Evolutionary conservation across 1,140 invertebrate species (phyloP).

Genomic region (Asobara japonica): DNA sequence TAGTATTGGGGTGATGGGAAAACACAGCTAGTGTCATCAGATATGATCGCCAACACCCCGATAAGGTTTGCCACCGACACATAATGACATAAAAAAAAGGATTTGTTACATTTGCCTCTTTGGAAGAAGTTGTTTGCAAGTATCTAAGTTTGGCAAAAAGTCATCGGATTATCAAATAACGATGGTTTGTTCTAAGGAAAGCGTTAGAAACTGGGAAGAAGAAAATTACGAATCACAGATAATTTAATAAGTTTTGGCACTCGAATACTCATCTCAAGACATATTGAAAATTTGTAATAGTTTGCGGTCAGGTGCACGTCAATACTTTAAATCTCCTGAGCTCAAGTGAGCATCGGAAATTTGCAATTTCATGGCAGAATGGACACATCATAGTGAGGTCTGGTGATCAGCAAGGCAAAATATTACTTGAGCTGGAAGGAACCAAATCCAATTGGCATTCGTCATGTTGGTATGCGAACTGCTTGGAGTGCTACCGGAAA

Average conservation of each 20-base stretch:
- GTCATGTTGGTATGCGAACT: conserved; percentile 72
- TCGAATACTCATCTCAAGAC: too few relatives aligned
- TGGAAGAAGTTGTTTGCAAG: too few relatives aligned
- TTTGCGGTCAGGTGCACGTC: conserved; percentile 63
- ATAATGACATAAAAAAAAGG: neutral
- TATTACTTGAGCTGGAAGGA: conserved; percentile 70
- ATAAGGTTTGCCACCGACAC: conserved; percentile 66
- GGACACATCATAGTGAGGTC: conserved; percentile 65
- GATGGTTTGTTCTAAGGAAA: too few relatives aligned
- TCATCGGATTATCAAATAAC: too few relatives aligned
- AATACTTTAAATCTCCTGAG: conserved; percentile 68
- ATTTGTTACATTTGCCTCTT: too few relatives aligned
- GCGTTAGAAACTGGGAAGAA: too few relatives aligned
- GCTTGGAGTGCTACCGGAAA: conserved; percentile 71
- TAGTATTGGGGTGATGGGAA: conserved; percentile 73
- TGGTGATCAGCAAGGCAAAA: conserved; percentile 57
- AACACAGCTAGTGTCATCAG: conserved; percentile 72
- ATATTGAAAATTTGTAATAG: conserved; percentile 29
- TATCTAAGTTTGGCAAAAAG: too few relatives aligned
- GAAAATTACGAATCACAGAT: too few relatives aligned
- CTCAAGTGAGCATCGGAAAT: conserved; percentile 68
- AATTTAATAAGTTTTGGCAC: too few relatives aligned
- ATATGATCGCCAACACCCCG: conserved; percentile 71
- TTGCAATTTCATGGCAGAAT: conserved; percentile 70
- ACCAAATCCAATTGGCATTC: conserved; percentile 69